Evolutionary conservation across 2,797 vertebrate species (phyloP).

Genomic region (Hydrolagus colliei): DNA sequence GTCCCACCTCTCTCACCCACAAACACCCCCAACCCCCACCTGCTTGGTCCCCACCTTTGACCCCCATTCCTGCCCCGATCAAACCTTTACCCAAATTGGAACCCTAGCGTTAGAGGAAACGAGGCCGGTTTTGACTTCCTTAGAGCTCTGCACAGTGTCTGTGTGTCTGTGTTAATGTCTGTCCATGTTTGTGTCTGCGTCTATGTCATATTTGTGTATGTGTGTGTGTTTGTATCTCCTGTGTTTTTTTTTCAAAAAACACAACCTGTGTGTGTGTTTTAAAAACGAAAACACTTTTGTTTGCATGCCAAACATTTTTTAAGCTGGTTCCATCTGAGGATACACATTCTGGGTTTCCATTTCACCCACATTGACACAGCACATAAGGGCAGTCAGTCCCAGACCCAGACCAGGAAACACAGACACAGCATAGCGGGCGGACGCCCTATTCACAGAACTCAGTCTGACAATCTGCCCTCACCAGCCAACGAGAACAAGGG

Average conservation of each 20-base stretch:
- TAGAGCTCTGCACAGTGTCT: constrained; percentile 66
- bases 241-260: constrained; percentile 38
- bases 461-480: constrained; percentile 88
- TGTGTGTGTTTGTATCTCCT: constrained; percentile 58
- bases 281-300: constrained; percentile 60
- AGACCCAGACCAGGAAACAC: constrained; percentile 69
- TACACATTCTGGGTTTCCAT: constrained; percentile 94
- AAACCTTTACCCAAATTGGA: too few species aligned
- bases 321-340: constrained; percentile 88
- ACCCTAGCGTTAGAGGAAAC: constrained; percentile 53
- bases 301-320: constrained; percentile 82
- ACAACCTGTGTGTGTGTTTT: constrained; percentile 39
- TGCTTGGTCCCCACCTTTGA: too few species aligned
- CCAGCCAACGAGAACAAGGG: constrained; percentile 89
- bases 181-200: too few species aligned
- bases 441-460: constrained; percentile 89
- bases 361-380: constrained; percentile 79
- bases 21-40: too few species aligned
- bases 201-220: neutral
- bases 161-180: constrained; percentile 48
- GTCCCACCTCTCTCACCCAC: too few species aligned
- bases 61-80: too few species aligned
- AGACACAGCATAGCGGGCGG: constrained; percentile 97
- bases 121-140: constrained; percentile 67
- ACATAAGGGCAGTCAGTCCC: constrained; percentile 77